Evolutionary conservation across 1,140 invertebrate genomes (phyloP).

Genomic region (Lordiphosa collinella): DNA sequence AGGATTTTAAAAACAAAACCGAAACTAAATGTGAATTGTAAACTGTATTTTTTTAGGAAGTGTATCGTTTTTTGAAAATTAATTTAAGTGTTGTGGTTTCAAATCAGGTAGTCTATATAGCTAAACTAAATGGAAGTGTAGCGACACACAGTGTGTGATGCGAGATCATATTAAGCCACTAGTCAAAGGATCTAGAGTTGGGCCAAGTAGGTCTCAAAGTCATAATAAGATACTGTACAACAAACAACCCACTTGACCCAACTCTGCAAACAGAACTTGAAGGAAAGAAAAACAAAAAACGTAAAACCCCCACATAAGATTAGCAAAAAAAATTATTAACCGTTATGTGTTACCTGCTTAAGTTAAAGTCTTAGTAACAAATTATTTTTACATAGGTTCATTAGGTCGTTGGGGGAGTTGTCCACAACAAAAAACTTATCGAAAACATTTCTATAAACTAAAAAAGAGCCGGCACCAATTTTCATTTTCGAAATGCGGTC

Average conservation of each 20-base stretch:
- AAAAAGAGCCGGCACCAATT: constrained; percentile 20
- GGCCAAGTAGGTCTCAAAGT: constrained; percentile 5
- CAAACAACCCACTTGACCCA: neutral
- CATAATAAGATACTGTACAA: too few species aligned
- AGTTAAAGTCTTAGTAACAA: constrained; percentile 45
- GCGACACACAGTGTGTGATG: neutral
- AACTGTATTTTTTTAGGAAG: constrained; percentile 67
- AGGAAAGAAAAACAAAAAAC: too few species aligned
- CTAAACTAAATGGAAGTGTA: constrained; percentile 33
- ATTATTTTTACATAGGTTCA: constrained; percentile 28
- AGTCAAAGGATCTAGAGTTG: constrained; percentile 43
- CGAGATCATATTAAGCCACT: constrained; percentile 41
- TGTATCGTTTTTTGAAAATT: constrained; percentile 48
- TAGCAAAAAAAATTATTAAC: constrained; percentile 29
- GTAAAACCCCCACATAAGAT: too few species aligned
- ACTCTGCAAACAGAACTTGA: neutral
- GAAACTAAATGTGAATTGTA: constrained; percentile 50
- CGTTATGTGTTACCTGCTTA: constrained; percentile 33
- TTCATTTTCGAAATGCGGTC: constrained; percentile 66
- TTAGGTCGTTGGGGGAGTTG: constrained; percentile 27
- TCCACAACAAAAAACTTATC: constrained; percentile 5
- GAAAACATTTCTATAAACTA: constrained; percentile 23
- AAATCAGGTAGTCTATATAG: constrained; percentile 49
- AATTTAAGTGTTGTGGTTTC: constrained; percentile 69
- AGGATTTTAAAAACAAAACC: constrained; percentile 17